These are phyloP conservation scores for Drosophila emarginata DNA, from an alignment of 2,888 invertebrate genomes.

Conservation along the genomic window DNA sequence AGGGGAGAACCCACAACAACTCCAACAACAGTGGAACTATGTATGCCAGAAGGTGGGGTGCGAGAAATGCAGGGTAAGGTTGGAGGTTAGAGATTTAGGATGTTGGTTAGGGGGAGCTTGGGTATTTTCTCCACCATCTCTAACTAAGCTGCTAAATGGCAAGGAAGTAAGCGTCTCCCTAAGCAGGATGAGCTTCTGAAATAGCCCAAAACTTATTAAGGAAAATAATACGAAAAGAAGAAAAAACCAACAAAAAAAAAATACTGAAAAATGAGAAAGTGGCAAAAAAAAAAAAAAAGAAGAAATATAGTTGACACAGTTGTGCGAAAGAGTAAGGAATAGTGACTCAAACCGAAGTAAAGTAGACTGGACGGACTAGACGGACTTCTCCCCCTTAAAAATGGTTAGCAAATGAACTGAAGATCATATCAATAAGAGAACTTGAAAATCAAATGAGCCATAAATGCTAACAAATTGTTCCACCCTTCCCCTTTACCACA, in stretches of 20 bases:
- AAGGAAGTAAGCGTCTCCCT: slow-evolving; percentile 66
- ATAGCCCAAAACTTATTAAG: slow-evolving; percentile 73
- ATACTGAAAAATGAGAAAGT: slow-evolving; percentile 27
- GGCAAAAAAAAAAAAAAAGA: slow-evolving; percentile 32
- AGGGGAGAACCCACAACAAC: slow-evolving; percentile 29
- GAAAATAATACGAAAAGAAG: slow-evolving; percentile 60
- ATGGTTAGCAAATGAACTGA: slow-evolving; percentile 5
- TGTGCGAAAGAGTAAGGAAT: slow-evolving; percentile 2
- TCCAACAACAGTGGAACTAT: slow-evolving; percentile 27
- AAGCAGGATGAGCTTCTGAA: slow-evolving; percentile 74
- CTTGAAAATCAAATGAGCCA: slow-evolving; percentile 69
- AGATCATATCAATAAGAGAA: slow-evolving; percentile 54
- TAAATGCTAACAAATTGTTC: slow-evolving; percentile 58
- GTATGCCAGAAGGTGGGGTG: slow-evolving; percentile 2
- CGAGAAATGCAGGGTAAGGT: neutral
- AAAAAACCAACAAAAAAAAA: slow-evolving; percentile 21
- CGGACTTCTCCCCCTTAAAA: neutral
- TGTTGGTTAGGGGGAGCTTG: neutral
- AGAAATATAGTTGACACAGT: slow-evolving; percentile 11
- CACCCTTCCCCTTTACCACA: neutral
- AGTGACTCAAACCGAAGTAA: neutral
- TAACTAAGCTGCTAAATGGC: slow-evolving; percentile 69
- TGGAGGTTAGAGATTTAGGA: neutral
- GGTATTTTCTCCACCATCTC: slow-evolving; percentile 23
- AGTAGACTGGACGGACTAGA: neutral